Evolutionary conservation across 2,797 vertebrate species (phyloP), one percentile per base, ranked within the genome.

Genomic region (Pipistrellus pipistrellus): DNA sequence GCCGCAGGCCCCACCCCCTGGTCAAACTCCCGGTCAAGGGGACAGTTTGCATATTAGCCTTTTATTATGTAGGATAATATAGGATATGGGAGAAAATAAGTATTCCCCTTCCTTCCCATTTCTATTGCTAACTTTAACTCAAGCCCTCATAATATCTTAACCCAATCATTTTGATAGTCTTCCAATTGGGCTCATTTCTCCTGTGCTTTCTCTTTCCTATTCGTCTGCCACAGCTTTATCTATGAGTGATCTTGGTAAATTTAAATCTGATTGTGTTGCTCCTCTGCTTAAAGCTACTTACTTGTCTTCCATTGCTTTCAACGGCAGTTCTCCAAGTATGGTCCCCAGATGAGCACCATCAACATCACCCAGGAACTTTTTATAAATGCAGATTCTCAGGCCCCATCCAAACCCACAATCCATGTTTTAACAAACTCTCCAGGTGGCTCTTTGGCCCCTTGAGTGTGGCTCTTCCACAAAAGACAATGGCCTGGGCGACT

Each of bases 71-170:
- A 57, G 55, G 55, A 25, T 25, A 25, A 57, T 57, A 46, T 62
- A 30, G 59, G 59, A 62, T 62, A 41, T 62, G 38, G 13, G 21
- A 35, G 30, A 41, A 90, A 66, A 80, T 80, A 23, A 5, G 17
- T 84, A 71, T 66, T 44, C 12, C 41, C 21, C 23, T 51, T 93
- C 20, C 21, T 86, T 92, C 72, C n/a, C 46, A 38, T 75, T 82
- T 93, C 38, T 30, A 64, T 38, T 83, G 35, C 57, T 82, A 57
- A 88, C 38, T 82, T 66, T 88, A 68, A 93, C 13, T 18, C 25
- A 15, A 51, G 27, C 64, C 51, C 30, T 53, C 48, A 44, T 66
- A 41, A 51, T 88, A 20, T 77, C 59, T 53, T 32, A 75, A 66
- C 38, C 48, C 10, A 25, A 9, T n/a, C 73, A 66, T 64, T 38